These are phyloP conservation scores for Diaprepes abbreviatus DNA, from an alignment of 2,888 invertebrate genomes.

Conservation along the genomic window DNA sequence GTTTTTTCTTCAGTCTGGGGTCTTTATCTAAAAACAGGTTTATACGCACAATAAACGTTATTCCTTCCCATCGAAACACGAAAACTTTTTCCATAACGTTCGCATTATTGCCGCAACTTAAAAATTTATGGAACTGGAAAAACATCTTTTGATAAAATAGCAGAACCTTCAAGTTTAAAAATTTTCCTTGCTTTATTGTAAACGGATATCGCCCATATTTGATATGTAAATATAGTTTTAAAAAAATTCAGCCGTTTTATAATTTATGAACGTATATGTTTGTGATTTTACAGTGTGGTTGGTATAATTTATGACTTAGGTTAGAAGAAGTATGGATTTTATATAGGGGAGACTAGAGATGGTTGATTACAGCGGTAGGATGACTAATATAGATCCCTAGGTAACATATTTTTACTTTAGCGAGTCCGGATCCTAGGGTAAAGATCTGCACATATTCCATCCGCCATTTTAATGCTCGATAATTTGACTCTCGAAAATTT, in stretches of 20 bases:
- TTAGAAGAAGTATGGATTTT: too few species aligned
- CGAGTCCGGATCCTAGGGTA: too few species aligned
- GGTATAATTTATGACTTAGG: too few species aligned
- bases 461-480: too few species aligned
- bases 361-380: too few species aligned
- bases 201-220: conserved; percentile 11
- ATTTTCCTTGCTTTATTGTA: conserved; percentile 10
- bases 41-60: conserved; percentile 8
- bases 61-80: conserved; percentile 1
- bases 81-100: conserved; percentile 13
- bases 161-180: conserved; percentile 8
- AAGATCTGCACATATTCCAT: too few species aligned
- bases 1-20: not conserved
- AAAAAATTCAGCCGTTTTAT: conserved; percentile 4
- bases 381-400: too few species aligned
- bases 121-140: conserved; percentile 57
- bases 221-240: conserved; percentile 4
- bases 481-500: too few species aligned
- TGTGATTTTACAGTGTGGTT: too few species aligned
- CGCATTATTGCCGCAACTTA: conserved; percentile 45
- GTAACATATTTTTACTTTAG: too few species aligned
- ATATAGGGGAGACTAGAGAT: too few species aligned
- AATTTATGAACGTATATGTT: not conserved
- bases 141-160: conserved; percentile 42
- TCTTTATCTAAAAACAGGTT: conserved; percentile 8